Evolutionary conservation across 2,113 vertebrate genomes (phyloP), one percentile per base, ranked within the genome.

Genomic region (Aythya baeri): DNA sequence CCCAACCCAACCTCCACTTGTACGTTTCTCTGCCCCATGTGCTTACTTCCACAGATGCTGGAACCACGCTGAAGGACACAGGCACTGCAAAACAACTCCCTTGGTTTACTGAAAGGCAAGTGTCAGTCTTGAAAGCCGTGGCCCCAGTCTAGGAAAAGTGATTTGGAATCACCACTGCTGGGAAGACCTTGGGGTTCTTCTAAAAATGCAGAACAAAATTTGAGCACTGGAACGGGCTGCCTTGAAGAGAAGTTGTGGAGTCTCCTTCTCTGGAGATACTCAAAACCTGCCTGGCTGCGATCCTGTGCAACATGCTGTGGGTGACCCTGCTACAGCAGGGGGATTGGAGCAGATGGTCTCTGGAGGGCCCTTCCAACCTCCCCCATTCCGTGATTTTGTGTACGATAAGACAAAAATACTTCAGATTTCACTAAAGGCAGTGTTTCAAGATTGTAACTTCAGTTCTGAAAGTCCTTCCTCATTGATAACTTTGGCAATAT

Each of bases 11-110:
- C 54, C 29, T 57, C 54, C 54, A 31, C 54, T 57, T 29, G 16
- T 29, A 29, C 27, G 9, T 50, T 31, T 11, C 26, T 55, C 41
- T 20, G 41, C 31, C 41, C 41, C 18, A 14, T 15, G 5, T 57
- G 20, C 38, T 73, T 16, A 31, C 9, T 36, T 32, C 31, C 9
- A 0, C 3, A 3, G 68, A 38, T 13, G 22, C 61, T 1, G 7
- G 17, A 72, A 27, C 13, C 1, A 0, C 11, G 27, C 61, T 38
- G 49, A 75, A 14, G 50, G 31, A 78, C 23, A 18, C 46, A 59
- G 61, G n/a, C 9, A 18, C 50, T 3, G 18, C 0, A 0, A n/a
- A 83, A 80, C 63, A 77, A 62, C 36, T 4, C 26, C 34, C 80
- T 32, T 44, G 38, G 29, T 29, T 44, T 49, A 87, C 2, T 1